Base-by-base conservation (phyloP, 2,888 invertebrate species). In the Drosophila bunnanda region DNA sequence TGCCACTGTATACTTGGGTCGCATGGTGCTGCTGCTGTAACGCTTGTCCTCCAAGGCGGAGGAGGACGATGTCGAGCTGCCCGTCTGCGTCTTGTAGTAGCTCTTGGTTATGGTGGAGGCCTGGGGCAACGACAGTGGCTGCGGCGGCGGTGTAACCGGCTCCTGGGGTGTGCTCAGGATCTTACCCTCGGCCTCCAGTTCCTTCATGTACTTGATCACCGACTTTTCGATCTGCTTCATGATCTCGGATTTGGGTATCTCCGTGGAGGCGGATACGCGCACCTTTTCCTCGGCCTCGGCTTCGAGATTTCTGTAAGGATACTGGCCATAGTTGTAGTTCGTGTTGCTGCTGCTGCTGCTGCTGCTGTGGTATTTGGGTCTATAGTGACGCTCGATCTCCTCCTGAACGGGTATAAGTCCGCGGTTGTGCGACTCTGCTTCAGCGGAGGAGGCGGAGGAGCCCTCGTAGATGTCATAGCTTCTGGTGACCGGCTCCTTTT, bases 181-280 rank as follows among this genome's bases (percentile, higher is more conserved):
- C 43, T 92, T 92, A 3, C 91, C 92, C 54, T 92, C 91, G 2
- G 90, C 90, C 65, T 92, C 92, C 66, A 92, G 75, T 44, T 91
- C 92, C 55, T 91, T 92, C 92, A 92, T 92, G 56, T 93, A 92
- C 72, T 92, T 91, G 15, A 92, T 90, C 1, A 93, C 93, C 0
- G 92, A 92, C 53, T 92, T 90, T 54, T 93, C 92, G 43, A 93
- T 92, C 56, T 93, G 92, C 46, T 91, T 91, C 73, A 93, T 88
- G 4, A 92, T 91, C 73, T 92, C 91, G 0, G 90, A 89, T 66
- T 91, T 92, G 7, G 91, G 91, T 66, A 92, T 90, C 48, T 92
- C 91, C 20, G 89, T 91, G 1, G 91, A 89, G 34, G 91, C 88
- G 4, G 90, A 91, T 0, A 91, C 81, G 0, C 91, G 80, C 30